phyloP scores from a whole-genome alignment of 2,797 vertebrate species.

The Ceryle rudis region DNA sequence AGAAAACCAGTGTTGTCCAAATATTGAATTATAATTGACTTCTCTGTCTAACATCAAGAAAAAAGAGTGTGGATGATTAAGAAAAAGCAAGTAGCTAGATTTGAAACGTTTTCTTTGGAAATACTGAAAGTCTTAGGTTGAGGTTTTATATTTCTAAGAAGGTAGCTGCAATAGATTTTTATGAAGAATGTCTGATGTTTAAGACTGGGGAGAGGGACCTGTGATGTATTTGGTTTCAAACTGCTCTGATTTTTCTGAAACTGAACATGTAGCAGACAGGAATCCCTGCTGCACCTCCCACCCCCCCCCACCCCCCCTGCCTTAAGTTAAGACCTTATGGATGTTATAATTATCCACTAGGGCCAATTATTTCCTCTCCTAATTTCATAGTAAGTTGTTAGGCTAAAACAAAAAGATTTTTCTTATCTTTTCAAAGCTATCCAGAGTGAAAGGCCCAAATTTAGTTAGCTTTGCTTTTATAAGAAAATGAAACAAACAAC shows the following conservation, averaged over 20 bases:
- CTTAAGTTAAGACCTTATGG: constrained; percentile 50
- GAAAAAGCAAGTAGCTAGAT: background rate
- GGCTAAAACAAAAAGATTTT: background rate
- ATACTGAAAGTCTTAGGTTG: background rate
- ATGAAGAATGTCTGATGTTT: constrained; percentile 40
- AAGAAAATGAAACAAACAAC: background rate
- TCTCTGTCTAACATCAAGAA: background rate
- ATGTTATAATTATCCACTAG: constrained; percentile 68
- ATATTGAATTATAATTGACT: background rate
- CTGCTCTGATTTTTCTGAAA: no score
- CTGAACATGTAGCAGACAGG: background rate
- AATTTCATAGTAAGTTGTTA: constrained; percentile 37
- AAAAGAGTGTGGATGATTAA: background rate
- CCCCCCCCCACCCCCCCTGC: background rate
- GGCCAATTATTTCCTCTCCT: constrained; percentile 48
- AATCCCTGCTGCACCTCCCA: background rate
- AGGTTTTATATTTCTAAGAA: constrained; percentile 55
- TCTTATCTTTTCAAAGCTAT: constrained; percentile 30
- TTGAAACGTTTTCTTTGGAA: constrained; percentile 37
- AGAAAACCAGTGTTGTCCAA: background rate
- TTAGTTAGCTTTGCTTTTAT: constrained; percentile 2
- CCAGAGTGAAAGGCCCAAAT: background rate
- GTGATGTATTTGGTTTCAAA: constrained; percentile 18
- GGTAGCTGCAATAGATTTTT: constrained; percentile 66
- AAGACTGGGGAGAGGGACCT: constrained; percentile 38